phyloP scores from a whole-genome alignment of 2,113 vertebrate genomes.

The Rhagologus leucostigma region DNA sequence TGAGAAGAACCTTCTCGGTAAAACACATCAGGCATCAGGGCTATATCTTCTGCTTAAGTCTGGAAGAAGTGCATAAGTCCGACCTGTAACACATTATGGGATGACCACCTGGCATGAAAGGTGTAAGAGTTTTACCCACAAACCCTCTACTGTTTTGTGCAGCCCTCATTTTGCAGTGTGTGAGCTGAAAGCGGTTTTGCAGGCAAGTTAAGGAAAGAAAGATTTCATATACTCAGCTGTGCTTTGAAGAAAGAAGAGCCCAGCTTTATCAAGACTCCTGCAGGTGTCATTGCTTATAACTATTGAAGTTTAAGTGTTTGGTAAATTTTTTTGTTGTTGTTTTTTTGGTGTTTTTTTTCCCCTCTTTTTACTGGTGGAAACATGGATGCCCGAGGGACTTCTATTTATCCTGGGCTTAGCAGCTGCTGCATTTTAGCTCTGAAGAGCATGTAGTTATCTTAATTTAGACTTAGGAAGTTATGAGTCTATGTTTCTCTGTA shows the following conservation, averaged over 20 bases:
- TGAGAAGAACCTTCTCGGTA: not conserved
- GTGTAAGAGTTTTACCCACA: not conserved
- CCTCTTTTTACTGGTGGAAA: not conserved
- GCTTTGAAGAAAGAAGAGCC: not conserved
- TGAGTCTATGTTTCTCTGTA: not conserved
- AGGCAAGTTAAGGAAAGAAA: not conserved
- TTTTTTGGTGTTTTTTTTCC: accelerated
- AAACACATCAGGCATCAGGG: not conserved
- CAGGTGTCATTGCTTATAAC: not conserved
- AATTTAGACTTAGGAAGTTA: not conserved
- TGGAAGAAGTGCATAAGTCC: not conserved
- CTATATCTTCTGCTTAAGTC: not conserved
- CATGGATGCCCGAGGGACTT: not conserved
- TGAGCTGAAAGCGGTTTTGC: not conserved
- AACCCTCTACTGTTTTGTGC: not conserved
- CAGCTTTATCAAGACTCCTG: not conserved
- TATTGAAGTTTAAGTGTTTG: not conserved
- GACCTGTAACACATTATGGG: not conserved
- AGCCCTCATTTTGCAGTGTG: not conserved
- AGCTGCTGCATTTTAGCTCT: not conserved
- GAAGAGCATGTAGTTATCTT: not conserved
- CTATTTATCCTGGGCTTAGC: not conserved
- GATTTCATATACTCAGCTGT: not conserved
- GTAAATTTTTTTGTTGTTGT: not conserved
- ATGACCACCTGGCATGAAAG: not conserved